Conservation (phyloP, 1,140 invertebrate genomes). For the Megalonaias nervosa region DNA sequence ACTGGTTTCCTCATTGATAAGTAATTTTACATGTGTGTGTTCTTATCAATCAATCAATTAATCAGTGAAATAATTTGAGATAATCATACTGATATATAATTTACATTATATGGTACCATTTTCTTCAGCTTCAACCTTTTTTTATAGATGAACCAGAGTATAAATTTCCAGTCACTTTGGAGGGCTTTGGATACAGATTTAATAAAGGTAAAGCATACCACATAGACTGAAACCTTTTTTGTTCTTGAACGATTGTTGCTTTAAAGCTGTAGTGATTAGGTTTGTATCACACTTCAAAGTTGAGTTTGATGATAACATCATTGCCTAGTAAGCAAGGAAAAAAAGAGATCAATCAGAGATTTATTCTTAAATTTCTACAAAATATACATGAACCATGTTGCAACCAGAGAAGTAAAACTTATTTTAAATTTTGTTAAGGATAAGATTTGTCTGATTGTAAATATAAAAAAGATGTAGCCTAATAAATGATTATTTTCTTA, state of each 20-base stretch:
- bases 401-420: too few species aligned
- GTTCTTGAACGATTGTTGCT: background rate
- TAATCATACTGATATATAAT: too few species aligned
- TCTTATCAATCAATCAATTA: too few species aligned
- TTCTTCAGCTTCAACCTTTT: background rate
- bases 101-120: too few species aligned
- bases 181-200: conserved; percentile 28
- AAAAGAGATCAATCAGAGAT: background rate
- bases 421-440: too few species aligned
- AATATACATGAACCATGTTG: background rate
- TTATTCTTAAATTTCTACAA: background rate
- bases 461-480: too few species aligned
- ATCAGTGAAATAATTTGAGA: too few species aligned
- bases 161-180: conserved; percentile 23
- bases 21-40: too few species aligned
- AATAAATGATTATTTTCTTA: too few species aligned
- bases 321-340: background rate
- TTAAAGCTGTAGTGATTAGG: background rate
- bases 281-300: background rate
- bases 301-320: background rate
- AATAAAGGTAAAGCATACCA: conserved; percentile 12
- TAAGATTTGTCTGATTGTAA: too few species aligned
- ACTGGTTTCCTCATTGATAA: too few species aligned
- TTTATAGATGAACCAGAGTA: conserved; percentile 4
- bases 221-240: background rate